Base-by-base conservation (phyloP, 2,888 invertebrate species). In the Lacanobia wlatinum region DNA sequence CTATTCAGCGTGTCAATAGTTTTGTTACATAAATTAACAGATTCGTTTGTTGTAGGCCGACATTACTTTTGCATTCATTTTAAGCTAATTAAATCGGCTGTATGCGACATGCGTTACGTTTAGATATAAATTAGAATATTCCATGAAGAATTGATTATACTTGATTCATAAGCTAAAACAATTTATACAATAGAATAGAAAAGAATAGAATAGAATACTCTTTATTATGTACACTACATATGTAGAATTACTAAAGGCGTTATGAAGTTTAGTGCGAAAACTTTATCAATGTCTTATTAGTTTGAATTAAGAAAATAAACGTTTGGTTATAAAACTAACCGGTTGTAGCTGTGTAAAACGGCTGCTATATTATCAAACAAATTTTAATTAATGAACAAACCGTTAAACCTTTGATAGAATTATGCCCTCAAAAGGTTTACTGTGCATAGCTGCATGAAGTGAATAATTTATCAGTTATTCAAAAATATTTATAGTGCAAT, bases 1-100 rank as follows among this genome's bases (percentile, higher is more conserved):
- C 6, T 60, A 68, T 80, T 76, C 18, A 76, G 63, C 73, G 56
- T 80, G 67, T 69, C 38, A 63, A 62, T 59, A 23, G 10, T 66
- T 46, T 1, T 65, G 5, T 46, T 23, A n/a, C 28, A 28, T 8
- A 60, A 55, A 64, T 43, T 18, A 4, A 18, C 10, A 12, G 10
- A 21, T 48, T 40, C 5, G 28, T 52, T 70, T 61, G 43, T 46
- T 16, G 21, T 18, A 18, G 8, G 28, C 56, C 46, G 38, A 40
- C 46, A 34, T 53, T 23, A 21, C n/a, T 43, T 55, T 50, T 23
- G 46, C 6, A 23, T 38, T 16, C 1, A 16, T 28, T 28, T 8
- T 14, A 12, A 18, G 34, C 8, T 4, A 38, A 46, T 46, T n/a
- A 14, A 16, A 1, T 68, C 16, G 23, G 5, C 21, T 60, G 2